phyloP scores from a whole-genome alignment of 2,113 vertebrate genomes.

The Thunnus maccoyii region DNA sequence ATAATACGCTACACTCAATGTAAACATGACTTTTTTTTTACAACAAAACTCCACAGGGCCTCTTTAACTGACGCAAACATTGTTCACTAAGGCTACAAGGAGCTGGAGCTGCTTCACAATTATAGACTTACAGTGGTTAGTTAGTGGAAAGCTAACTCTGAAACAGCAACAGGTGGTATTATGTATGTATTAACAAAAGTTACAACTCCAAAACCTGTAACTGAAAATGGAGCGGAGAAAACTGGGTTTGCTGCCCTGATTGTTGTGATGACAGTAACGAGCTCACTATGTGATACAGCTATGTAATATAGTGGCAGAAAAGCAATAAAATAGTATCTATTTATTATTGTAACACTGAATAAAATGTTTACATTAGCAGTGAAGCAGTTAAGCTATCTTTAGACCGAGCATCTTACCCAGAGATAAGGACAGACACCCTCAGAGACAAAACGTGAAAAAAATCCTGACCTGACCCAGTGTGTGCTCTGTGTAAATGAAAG shows the following conservation, averaged over 20 bases:
- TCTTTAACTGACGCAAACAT: not conserved
- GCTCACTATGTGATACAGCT: no score
- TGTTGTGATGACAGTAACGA: not conserved
- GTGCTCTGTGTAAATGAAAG: slow-evolving; percentile 10
- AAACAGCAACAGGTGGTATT: no score
- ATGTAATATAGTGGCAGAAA: not conserved
- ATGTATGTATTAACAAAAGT: no score
- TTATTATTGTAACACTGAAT: no score
- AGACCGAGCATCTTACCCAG: not conserved
- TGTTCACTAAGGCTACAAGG: not conserved
- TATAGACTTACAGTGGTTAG: not conserved
- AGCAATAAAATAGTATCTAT: not conserved
- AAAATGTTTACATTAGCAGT: not conserved
- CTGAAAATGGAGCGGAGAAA: no score
- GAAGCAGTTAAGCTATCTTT: not conserved
- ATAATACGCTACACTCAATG: no score
- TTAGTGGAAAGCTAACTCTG: not conserved
- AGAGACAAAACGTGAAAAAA: not conserved
- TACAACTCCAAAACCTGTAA: no score
- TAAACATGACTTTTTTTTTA: no score
- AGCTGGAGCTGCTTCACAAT: not conserved
- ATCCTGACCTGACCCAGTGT: not conserved
- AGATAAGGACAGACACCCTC: not conserved
- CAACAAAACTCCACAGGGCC: no score
- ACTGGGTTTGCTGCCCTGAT: no score